A percentile compares a stretch with the other conserved stretches of the same genome.
phyloP scores from a whole-genome alignment of 2,888 invertebrate species.

The Adelphocoris suturalis region DNA sequence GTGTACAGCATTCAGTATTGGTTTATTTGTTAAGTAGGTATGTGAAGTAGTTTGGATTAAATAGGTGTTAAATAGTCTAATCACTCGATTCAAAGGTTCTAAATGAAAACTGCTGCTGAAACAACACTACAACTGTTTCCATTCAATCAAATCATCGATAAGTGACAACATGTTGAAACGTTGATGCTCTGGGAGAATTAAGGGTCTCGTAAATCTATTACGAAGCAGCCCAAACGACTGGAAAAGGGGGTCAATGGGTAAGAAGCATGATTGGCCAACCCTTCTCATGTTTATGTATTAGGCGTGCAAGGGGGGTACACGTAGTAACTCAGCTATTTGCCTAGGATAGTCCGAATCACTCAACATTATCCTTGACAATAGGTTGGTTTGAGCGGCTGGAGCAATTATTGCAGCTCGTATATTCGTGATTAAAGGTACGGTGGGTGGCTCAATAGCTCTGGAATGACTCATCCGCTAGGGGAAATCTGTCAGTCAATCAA shows the following conservation, averaged over 20 bases:
- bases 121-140: neutral
- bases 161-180: neutral
- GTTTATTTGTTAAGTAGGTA: no score
- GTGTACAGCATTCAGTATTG: no score
- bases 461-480: neutral
- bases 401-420: neutral
- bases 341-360: slow-evolving; percentile 34
- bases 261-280: slow-evolving; percentile 29
- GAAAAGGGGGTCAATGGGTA: slow-evolving; percentile 34
- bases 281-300: slow-evolving; percentile 39
- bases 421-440: neutral
- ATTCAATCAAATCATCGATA: neutral
- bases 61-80: no score
- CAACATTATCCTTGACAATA: slow-evolving; percentile 10
- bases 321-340: slow-evolving; percentile 52
- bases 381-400: neutral
- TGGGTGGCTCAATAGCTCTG: slow-evolving; percentile 28
- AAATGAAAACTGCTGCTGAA: no score
- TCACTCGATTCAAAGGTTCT: no score
- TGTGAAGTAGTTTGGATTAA: no score
- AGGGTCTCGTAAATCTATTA: neutral
- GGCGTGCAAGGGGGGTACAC: slow-evolving; percentile 24
- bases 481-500: neutral
- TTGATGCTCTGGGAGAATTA: neutral
- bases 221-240: neutral